Evolutionary conservation across 37 sponge, comb jelly and placozoan species (phyloP).

Genomic region (Diacarnus erythraeanus): DNA sequence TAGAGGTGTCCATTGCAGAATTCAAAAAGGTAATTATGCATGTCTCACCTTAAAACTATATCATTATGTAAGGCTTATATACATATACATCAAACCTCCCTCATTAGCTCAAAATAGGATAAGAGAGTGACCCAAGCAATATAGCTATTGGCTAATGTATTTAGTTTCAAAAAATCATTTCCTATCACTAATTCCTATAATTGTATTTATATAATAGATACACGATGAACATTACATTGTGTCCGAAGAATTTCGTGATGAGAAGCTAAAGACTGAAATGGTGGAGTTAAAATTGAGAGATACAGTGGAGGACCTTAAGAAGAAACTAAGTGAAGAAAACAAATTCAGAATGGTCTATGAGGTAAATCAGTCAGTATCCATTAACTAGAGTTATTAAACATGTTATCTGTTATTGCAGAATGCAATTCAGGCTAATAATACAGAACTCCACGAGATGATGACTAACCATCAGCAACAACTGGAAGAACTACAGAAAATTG

Average conservation of each 20-base stretch:
- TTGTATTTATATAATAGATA: too few relatives aligned
- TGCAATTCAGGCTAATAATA: neutral
- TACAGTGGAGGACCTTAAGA: conserved; percentile 3
- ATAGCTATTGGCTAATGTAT: too few relatives aligned
- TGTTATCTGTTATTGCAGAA: conserved; percentile 2
- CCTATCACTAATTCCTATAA: too few relatives aligned
- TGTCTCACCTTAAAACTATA: neutral
- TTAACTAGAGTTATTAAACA: neutral
- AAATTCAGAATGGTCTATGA: conserved; percentile 5
- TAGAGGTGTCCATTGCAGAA: neutral
- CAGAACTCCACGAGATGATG: conserved; percentile 23
- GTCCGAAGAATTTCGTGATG: conserved; percentile 7
- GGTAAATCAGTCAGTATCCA: neutral
- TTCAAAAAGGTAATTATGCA: conserved; percentile 16
- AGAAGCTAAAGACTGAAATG: neutral
- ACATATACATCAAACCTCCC: neutral
- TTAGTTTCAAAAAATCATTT: too few relatives aligned
- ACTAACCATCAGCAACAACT: conserved; percentile 1
- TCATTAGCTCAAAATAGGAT: neutral
- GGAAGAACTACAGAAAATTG: conserved; percentile 4
- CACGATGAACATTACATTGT: conserved; percentile 14
- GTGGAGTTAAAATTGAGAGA: conserved; percentile 25
- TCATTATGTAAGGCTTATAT: neutral
- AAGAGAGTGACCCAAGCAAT: too few relatives aligned
- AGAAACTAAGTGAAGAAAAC: conserved; percentile 19